These are phyloP conservation scores for Disparrhopalites patrizii DNA, from an alignment of 2,888 invertebrate species.

Conservation along the genomic window DNA sequence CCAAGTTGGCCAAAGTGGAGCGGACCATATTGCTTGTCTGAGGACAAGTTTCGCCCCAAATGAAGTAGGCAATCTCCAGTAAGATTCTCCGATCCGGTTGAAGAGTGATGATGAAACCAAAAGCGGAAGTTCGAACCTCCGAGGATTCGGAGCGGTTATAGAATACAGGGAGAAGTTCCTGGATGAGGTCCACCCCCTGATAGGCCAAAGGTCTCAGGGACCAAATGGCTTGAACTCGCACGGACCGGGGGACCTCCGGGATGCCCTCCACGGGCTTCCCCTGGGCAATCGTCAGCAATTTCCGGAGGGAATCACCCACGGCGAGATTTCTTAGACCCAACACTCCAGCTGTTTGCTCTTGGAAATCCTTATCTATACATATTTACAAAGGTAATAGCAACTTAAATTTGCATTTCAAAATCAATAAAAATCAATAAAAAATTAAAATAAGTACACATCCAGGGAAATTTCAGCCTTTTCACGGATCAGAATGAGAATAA, in stretches of 20 bases:
- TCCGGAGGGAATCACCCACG: conserved; percentile 38
- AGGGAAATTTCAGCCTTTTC: no score
- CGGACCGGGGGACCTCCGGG: conserved; percentile 21
- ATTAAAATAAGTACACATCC: no score
- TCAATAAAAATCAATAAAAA: no score
- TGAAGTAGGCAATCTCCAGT: conserved; percentile 46
- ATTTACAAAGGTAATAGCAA: background rate
- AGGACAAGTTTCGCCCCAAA: conserved; percentile 47
- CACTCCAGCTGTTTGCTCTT: conserved; percentile 40
- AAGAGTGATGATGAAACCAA: conserved; percentile 40
- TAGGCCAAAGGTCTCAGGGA: conserved; percentile 30
- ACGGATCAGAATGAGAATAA: conserved; percentile 1
- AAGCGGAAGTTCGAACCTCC: conserved; percentile 42
- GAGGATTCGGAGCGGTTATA: conserved; percentile 45
- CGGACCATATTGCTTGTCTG: conserved; percentile 42
- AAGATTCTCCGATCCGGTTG: conserved; percentile 38
- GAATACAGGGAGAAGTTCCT: conserved; percentile 42
- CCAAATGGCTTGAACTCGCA: conserved; percentile 47
- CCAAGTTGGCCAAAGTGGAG: conserved; percentile 37
- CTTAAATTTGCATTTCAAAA: background rate
- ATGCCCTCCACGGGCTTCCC: conserved; percentile 18
- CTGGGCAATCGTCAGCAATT: conserved; percentile 40
- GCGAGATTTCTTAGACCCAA: conserved; percentile 42
- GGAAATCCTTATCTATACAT: conserved; percentile 24
- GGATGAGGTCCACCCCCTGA: conserved; percentile 25